Base-by-base conservation (phyloP, 2,797 vertebrate genomes). In the Carapus acus region DNA sequence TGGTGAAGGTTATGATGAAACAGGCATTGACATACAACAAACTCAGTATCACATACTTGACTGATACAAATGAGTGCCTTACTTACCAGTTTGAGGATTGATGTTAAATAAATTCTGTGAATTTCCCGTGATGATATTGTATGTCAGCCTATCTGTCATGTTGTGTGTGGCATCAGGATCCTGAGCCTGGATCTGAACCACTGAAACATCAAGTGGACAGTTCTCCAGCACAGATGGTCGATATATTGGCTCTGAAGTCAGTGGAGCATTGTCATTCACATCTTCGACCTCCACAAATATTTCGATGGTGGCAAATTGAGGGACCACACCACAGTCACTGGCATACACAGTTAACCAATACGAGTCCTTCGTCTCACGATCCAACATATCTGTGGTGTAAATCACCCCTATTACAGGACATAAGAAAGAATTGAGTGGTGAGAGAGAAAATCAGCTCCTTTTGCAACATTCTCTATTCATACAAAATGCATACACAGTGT, bases 321-420 rank as follows among this genome's bases (percentile, higher is more conserved):
- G 94, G 16, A 98, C 89, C 0, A 97, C 93, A 0, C 93, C 96
- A 0, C 90, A 89, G 66, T 99, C 96, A 0, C 91, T 94, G 1
- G 94, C 94, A 3, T 97, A 97, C 17, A 98, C 89, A 0, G 93
- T 95, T 55, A 98, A 77, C 96, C 96, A 98, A 75, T 97, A 98
- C 0, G 93, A 95, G n/a, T 86, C 88, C 47, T 92, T 92, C 0
- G 92, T 96, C 82, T 98, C 96, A 1, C 93, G 88, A 69, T 98
- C 96, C 58, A 98, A 85, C 64, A 90, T 70, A 69, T 96, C 94
- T 0, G 90, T 93, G 18, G 95, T 98, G 68, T 92, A 94, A 78
- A 98, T 90, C 66, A 95, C 74, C 15, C 96, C 96, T 98, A 69
- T 27, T 27, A 27, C 5, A 27, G 24, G 24, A 27, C 4, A 27